Evolutionary conservation across 2,113 vertebrate genomes (phyloP), one percentile per base, ranked within the genome.

Genomic region (Helogale parvula): DNA sequence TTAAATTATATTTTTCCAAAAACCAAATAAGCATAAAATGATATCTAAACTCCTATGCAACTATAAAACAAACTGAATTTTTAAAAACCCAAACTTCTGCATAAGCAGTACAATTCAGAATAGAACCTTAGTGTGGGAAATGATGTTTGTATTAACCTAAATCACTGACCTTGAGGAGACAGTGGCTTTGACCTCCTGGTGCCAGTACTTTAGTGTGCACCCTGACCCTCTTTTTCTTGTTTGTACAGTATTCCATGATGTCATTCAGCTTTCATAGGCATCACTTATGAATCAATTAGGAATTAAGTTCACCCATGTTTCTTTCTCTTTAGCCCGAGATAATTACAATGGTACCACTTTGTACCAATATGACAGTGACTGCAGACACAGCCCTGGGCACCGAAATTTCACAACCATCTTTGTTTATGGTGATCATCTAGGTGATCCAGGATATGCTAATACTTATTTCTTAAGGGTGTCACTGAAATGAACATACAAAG

Each of bases 31-130:
- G 31, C 23, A 35, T 68, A 92, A 93, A 84, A 71, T 84, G 71
- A 60, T 81, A 52, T 19, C 50, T 74, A 52, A 88, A 85, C 29
- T 68, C 45, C 21, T 71, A 80, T 41, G 54, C 54, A 87, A 80
- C 76, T 71, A 17, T 83, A 57, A 92, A 93, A 71, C 63, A 94
- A 87, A 57, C 14, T 41, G 23, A 85, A 88, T 93, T 90, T 91
- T 12, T 27, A 35, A 80, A 95, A 88, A 66, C 12, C 10, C 50
- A 80, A 93, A 52, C 16, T 2, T 25, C 47, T 63, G 31, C 25
- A 21, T 50, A 33, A 41, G 29, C 29, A 23, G 29, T 45, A 35
- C 12, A 35, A 35, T 19, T 84, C 76, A 87, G 84, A 89, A 7
- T 57, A 69, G 54, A 35, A 7, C 7, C n/a, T 35, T 3, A 14